Conservation (phyloP, 2,113 vertebrate genomes). For the Protomyctophum bolini region DNA sequence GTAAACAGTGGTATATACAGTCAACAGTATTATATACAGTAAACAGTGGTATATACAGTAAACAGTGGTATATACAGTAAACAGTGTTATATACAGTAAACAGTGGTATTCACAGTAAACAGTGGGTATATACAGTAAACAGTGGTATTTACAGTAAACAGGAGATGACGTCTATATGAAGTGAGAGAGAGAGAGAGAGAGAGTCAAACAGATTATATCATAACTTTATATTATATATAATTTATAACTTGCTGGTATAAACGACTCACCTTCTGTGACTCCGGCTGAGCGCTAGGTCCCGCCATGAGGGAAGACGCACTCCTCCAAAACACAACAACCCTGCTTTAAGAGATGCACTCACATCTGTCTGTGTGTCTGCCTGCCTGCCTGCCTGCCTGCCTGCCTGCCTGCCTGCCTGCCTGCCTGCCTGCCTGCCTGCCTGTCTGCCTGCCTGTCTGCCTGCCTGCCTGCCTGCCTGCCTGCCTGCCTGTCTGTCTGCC, state of each 20-base stretch:
- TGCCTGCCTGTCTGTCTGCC: constrained; percentile 12
- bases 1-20: too few relatives aligned
- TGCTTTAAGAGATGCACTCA: constrained; percentile 51
- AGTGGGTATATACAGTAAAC: too few relatives aligned
- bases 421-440: neutral
- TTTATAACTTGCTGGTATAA: neutral
- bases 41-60: too few relatives aligned
- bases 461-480: constrained; percentile 1
- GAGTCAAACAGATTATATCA: too few relatives aligned
- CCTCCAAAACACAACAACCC: constrained; percentile 70
- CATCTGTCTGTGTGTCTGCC: constrained; percentile 19
- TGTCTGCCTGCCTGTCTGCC: neutral
- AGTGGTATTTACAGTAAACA: too few relatives aligned
- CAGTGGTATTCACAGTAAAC: too few relatives aligned
- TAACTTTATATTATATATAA: too few relatives aligned
- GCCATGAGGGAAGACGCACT: constrained; percentile 66
- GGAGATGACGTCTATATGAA: neutral
- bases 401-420: constrained; percentile 8
- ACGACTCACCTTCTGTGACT: constrained; percentile 73
- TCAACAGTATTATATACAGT: too few relatives aligned
- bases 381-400: too few relatives aligned
- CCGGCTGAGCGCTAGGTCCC: constrained; percentile 56
- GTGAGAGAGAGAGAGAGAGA: too few relatives aligned
- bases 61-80: too few relatives aligned
- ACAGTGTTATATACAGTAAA: too few relatives aligned